Evolutionary conservation across 1,140 invertebrate genomes (phyloP).

Genomic region (Ceratosolen fusciceps): DNA sequence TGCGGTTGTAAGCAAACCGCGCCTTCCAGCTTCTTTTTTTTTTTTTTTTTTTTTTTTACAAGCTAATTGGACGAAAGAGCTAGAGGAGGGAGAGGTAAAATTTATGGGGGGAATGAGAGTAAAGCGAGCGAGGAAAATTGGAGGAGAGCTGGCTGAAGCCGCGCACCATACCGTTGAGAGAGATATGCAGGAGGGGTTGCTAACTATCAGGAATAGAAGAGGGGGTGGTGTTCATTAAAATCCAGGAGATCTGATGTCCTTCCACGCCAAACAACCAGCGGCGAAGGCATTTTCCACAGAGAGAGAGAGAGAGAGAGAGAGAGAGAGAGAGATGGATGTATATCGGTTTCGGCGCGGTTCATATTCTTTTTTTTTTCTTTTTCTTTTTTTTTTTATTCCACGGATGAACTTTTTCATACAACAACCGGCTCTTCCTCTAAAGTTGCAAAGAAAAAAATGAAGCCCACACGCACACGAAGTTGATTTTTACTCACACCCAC

Average conservation of each 20-base stretch:
- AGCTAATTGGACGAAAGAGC: slow-evolving; percentile 59
- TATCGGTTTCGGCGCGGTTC: slow-evolving; percentile 18
- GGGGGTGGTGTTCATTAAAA: slow-evolving; percentile 48
- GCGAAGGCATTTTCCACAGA: too few relatives aligned
- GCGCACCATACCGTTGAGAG: neutral
- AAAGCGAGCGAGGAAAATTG: slow-evolving; percentile 30
- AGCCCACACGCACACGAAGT: neutral
- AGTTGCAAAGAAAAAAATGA: neutral
- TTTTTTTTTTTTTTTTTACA: slow-evolving; percentile 18
- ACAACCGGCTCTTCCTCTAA: neutral
- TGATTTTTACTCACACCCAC: neutral
- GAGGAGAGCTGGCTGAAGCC: neutral
- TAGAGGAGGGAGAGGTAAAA: neutral
- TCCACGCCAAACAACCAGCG: slow-evolving; percentile 26
- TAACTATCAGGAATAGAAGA: slow-evolving; percentile 28
- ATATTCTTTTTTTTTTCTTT: slow-evolving; percentile 8
- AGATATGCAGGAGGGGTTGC: slow-evolving; percentile 36
- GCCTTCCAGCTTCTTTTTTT: slow-evolving; percentile 45
- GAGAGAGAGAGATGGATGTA: neutral
- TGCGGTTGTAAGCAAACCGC: slow-evolving; percentile 44
- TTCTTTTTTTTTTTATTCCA: neutral
- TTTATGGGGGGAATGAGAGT: slow-evolving; percentile 23
- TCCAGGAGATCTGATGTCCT: slow-evolving; percentile 46
- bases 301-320: neutral
- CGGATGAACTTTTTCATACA: neutral